Conservation (phyloP, 2,113 vertebrate genomes). For the Pseudorectes ferrugineus region DNA sequence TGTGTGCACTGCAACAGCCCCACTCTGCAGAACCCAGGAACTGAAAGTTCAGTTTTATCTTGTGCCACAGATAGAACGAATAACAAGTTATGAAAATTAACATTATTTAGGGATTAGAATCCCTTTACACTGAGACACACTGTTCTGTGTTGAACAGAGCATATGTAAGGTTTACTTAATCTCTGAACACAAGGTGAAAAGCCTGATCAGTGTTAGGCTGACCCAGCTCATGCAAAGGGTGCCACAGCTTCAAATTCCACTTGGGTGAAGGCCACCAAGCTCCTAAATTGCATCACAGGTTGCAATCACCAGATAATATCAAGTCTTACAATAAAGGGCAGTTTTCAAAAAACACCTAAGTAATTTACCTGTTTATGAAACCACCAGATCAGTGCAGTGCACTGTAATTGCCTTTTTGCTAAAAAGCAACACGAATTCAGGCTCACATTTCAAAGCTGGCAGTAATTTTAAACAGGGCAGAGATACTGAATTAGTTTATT, state of each 20-base stretch:
- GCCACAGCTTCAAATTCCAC: not conserved
- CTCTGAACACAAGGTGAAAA: not conserved
- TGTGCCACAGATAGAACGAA: rapidly evolving
- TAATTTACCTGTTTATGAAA: not conserved
- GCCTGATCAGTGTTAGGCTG: not conserved
- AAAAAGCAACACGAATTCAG: not conserved
- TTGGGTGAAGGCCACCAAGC: not conserved
- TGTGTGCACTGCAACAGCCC: not conserved
- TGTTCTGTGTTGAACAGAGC: not conserved
- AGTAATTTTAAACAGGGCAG: not conserved
- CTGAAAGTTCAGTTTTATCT: rapidly evolving
- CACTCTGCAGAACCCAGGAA: not conserved
- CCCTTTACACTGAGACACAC: not conserved
- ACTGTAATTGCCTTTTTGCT: not conserved
- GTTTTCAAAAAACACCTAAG: not conserved
- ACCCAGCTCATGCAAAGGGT: not conserved
- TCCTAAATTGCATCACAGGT: not conserved
- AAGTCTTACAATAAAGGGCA: not conserved
- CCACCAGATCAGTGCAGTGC: not conserved
- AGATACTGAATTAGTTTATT: not conserved
- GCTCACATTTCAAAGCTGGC: not conserved
- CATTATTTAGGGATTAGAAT: not conserved
- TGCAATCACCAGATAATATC: not conserved
- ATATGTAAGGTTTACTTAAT: not conserved
- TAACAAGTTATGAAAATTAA: not conserved